These are phyloP conservation scores for Microplitis demolitor DNA, from an alignment of 1,140 invertebrate species.

Conservation along the genomic window DNA sequence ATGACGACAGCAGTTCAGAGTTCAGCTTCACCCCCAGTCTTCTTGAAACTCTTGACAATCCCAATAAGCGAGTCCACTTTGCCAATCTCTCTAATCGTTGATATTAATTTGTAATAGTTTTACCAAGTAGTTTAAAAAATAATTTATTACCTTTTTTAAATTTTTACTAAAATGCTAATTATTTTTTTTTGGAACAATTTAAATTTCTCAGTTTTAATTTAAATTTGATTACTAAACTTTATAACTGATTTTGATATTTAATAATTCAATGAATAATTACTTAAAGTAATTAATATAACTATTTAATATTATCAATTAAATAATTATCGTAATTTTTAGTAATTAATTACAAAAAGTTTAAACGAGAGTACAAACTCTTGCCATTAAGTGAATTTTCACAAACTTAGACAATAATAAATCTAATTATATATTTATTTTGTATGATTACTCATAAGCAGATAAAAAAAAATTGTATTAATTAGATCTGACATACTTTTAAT, in stretches of 20 bases:
- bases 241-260: too few relatives aligned
- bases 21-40: constrained; percentile 61
- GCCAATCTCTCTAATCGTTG: constrained; percentile 41
- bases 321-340: not conserved
- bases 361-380: constrained; percentile 5
- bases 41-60: constrained; percentile 54
- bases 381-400: constrained; percentile 19
- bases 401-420: constrained; percentile 13
- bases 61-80: constrained; percentile 55
- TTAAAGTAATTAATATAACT: constrained; percentile 16
- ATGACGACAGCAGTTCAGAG: constrained; percentile 57
- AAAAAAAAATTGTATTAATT: not conserved
- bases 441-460: not conserved
- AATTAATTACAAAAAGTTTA: not conserved
- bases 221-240: too few relatives aligned
- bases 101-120: constrained; percentile 14
- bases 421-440: not conserved
- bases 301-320: not conserved
- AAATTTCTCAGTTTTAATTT: too few relatives aligned
- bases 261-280: not conserved
- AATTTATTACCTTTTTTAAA: too few relatives aligned
- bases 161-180: too few relatives aligned
- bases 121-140: not conserved
- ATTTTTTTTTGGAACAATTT: too few relatives aligned
- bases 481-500: not conserved